Evolutionary conservation across 1,140 invertebrate genomes (phyloP), one percentile per base, ranked within the genome.

Genomic region (Phocides pigmalion): DNA sequence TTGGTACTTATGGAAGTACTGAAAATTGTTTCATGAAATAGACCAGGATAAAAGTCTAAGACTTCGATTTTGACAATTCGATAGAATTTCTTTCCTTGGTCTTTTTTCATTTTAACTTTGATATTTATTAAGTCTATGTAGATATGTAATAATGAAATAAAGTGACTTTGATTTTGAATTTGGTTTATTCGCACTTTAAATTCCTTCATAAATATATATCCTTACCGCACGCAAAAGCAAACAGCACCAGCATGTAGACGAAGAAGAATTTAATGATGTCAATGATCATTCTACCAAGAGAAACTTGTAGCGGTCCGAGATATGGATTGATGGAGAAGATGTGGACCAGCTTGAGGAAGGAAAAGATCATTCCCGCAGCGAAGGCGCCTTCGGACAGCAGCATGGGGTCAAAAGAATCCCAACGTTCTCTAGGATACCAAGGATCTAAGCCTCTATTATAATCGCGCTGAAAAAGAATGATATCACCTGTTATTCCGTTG

Each of bases 321-420:
- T 98, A 96, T 5, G 97, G 98, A 92, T 98, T 98, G 39, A 99
- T 97, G 46, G 97, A 98, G 93, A 98, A 98, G 79, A 98, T 98
- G 86, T 98, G 97, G 14, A 99, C 97, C 70, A 98, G 93, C 85
- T 98, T 99, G 25, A 99, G 92, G 75, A 97, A 98, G 71, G 96
- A 98, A 87, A 98, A 98, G 74, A 98, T 98, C 95, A 98, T 98
- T 66, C 96, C 98, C 0, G 97, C 97, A 0, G 97, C 97, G 91
- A 98, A 99, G 37, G 98, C 96, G 39, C 97, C 97, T 90, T 99
- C 98, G 0, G 97, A 97, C 1, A 99, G 93, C 11, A 99, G 90
- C 94, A 98, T 98, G 0, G 98, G 98, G 91, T 99, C 98, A 81
- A 96, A 98, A 0, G 97, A 95, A 86, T 98, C 95, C 98, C 98